phyloP scores from a whole-genome alignment of 37 sponge, comb jelly and placozoan species.

The Diacarnus erythraeanus region DNA sequence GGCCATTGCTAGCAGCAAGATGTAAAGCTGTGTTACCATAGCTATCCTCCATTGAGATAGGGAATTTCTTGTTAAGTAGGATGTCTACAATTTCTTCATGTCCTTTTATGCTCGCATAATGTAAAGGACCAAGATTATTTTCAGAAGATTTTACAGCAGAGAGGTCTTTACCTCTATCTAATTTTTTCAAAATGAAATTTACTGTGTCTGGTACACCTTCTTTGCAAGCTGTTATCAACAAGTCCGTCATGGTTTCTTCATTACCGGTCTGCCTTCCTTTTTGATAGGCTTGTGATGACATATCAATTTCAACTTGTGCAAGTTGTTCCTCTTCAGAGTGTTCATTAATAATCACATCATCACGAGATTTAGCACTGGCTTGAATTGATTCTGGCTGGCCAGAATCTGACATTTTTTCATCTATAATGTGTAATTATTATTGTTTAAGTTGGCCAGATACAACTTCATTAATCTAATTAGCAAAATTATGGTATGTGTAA shows the following conservation, averaged over 20 bases:
- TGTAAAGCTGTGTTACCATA: conserved; percentile 16
- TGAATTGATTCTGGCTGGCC: too few relatives aligned
- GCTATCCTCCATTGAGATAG: neutral
- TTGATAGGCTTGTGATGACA: too few relatives aligned
- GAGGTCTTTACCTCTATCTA: neutral
- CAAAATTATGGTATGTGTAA: too few relatives aligned
- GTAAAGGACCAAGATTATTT: neutral
- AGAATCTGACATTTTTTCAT: too few relatives aligned
- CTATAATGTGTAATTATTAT: too few relatives aligned
- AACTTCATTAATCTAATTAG: too few relatives aligned
- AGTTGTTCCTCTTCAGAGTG: too few relatives aligned
- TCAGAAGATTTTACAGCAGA: neutral
- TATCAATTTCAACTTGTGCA: too few relatives aligned
- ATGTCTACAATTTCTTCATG: conserved; percentile 11
- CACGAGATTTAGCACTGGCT: too few relatives aligned
- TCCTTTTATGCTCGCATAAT: conserved; percentile 4
- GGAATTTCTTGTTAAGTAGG: neutral
- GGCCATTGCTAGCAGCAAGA: neutral
- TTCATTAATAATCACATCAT: too few relatives aligned
- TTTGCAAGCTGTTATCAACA: neutral
- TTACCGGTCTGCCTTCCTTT: too few relatives aligned
- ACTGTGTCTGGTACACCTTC: neutral
- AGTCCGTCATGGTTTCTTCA: neutral
- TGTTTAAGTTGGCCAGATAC: too few relatives aligned
- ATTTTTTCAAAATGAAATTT: neutral